Evolutionary conservation across 2,888 invertebrate species (phyloP), one percentile per base, ranked within the genome.

Genomic region (Apamea crenata): DNA sequence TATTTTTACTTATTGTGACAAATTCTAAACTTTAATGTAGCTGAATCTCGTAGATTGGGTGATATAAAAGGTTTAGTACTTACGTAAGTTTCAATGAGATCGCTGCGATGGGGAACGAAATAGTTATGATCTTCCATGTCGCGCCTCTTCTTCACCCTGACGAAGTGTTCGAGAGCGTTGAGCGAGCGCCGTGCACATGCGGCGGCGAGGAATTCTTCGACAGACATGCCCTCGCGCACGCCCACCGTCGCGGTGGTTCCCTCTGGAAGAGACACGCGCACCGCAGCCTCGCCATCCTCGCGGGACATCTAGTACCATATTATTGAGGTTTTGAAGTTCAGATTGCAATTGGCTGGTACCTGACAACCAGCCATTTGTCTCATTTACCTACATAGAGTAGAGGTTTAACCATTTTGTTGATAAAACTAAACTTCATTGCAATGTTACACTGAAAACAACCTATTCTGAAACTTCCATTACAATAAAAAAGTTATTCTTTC

Each of bases 41-140:
- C 32, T 69, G 25, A 47, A 73, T 44, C 10, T 75, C 0, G 8
- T 65, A 18, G 18, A 36, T 21, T 7, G 16, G 16, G 8, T 40
- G 18, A 14, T 70, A 10, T 63, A 29, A 53, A 36, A 12, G 0
- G 16, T 40, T 66, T 40, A 32, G 47, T 86, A 98, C 99, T 98
- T 96, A 99, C 99, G 95, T 99, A 99, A 94, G 99, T 99, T 96
- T 99, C 99, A 92, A 99, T 99, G 93, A 98, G 98, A 96, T 99
- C 99, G 93, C 98, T 98, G 92, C 99, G 98, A 95, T 99, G 99
- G 82, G 99, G 99, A 92, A 99, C 99, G 96, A 99, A 99, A 97
- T 99, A 99, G 97, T 99, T 99, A 95, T 99, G 99, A 96, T 99
- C 99, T 95, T 99, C 99, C 98, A 99, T 99, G 92, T 99, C 99